phyloP scores from a whole-genome alignment of 2,797 vertebrate genomes.

The Pseudochromis fuscus region DNA sequence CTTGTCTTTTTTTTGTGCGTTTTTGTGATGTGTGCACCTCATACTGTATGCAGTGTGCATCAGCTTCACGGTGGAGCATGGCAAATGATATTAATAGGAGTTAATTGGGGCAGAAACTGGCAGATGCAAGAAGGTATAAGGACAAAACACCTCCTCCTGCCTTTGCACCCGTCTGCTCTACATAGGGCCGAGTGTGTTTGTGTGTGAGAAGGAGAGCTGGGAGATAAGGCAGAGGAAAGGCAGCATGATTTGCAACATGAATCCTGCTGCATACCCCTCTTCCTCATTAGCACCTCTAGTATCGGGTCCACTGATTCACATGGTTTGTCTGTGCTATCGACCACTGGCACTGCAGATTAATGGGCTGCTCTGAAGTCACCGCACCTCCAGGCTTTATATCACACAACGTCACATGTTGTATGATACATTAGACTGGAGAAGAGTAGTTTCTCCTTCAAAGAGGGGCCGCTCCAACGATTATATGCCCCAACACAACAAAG shows the following conservation, averaged over 20 bases:
- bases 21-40: background rate
- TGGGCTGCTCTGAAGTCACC: conserved; percentile 24
- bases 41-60: conserved; percentile 19
- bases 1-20: too few relatives aligned
- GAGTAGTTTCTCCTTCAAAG: too few relatives aligned
- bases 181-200: conserved; percentile 13
- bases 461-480: too few relatives aligned
- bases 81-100: conserved; percentile 64
- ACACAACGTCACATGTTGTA: conserved; percentile 11
- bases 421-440: background rate
- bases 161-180: conserved; percentile 20
- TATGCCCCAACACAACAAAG: background rate
- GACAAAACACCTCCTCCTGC: conserved; percentile 28
- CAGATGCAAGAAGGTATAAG: conserved; percentile 57
- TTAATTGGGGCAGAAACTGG: conserved; percentile 75
- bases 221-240: conserved; percentile 25
- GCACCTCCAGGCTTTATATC: background rate
- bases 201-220: conserved; percentile 8
- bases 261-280: conserved; percentile 22
- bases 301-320: conserved; percentile 28
- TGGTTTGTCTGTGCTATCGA: conserved; percentile 24
- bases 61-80: conserved; percentile 51
- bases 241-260: conserved; percentile 49
- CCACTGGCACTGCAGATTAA: conserved; percentile 25
- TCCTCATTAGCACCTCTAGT: conserved; percentile 60